Percentiles rank a stretch among this genome's conserved stretches.
These are phyloP conservation scores for Acropora yongei DNA, from an alignment of 64 coral and sea anemone genomes.

Conservation along the genomic window DNA sequence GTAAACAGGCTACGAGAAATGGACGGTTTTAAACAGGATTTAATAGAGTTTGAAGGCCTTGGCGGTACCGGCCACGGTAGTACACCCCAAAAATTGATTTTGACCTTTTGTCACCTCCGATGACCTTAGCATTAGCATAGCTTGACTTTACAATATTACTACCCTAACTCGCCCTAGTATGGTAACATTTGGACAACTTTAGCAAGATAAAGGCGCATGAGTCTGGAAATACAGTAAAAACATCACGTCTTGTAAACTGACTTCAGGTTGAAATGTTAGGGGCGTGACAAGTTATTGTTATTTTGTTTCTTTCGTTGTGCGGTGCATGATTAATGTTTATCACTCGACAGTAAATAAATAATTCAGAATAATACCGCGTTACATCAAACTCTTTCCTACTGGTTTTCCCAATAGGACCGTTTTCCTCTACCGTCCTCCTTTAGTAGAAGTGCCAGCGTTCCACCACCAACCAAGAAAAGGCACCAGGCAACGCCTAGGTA, in stretches of 20 bases:
- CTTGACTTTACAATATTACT: no score
- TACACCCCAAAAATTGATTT: not conserved
- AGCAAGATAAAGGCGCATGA: slow-evolving; percentile 1
- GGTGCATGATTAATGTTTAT: not conserved
- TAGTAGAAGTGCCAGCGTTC: no score
- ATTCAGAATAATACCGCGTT: not conserved
- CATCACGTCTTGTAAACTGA: slow-evolving; percentile 2
- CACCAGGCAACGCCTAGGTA: no score
- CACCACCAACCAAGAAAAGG: no score
- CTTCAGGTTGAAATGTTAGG: not conserved
- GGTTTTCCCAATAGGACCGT: no score
- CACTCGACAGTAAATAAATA: slow-evolving; percentile 12
- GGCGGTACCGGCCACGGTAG: slow-evolving; percentile 1
- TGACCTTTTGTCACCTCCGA: no score
- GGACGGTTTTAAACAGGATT: not conserved
- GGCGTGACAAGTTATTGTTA: not conserved
- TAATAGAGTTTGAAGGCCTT: slow-evolving; percentile 11
- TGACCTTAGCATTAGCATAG: no score
- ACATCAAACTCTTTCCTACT: no score
- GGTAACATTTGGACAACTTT: not conserved
- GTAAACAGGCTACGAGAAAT: not conserved
- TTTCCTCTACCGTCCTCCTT: no score
- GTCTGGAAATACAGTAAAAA: not conserved
- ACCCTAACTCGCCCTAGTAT: no score
- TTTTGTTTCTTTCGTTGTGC: not conserved